Conservation (phyloP, 2,113 vertebrate species). For the Crotalus tigris region DNA sequence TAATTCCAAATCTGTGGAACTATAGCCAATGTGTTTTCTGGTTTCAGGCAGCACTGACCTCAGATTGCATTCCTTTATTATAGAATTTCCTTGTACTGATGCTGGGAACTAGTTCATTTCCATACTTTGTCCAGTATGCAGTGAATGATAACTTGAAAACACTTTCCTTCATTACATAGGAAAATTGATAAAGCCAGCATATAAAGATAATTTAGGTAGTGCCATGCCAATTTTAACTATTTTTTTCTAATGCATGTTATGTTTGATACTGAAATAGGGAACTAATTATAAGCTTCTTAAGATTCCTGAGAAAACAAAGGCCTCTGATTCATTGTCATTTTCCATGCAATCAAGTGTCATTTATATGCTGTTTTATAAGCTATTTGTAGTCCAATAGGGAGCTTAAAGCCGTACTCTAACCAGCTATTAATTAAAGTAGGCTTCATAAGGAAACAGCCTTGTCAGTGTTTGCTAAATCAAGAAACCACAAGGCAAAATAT, state of each 20-base stretch:
- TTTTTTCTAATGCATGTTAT: not conserved
- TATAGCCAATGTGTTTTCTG: not conserved
- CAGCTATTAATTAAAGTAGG: slow-evolving; percentile 6
- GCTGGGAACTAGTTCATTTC: not conserved
- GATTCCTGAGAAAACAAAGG: slow-evolving; percentile 10
- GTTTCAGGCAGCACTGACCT: not conserved
- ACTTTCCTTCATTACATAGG: not conserved
- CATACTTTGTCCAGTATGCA: not conserved
- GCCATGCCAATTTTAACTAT: not conserved
- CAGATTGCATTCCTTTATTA: not conserved
- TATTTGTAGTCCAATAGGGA: not conserved
- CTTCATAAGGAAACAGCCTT: slow-evolving; percentile 9
- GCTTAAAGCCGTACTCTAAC: not conserved
- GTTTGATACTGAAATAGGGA: not conserved
- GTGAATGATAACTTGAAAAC: not conserved
- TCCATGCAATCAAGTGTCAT: not conserved
- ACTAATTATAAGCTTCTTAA: slow-evolving; percentile 1
- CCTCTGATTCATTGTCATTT: not conserved
- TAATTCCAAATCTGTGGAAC: not conserved
- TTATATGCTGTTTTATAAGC: not conserved
- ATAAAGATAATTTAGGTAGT: slow-evolving; percentile 2
- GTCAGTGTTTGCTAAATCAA: slow-evolving; percentile 26
- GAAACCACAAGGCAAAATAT: not conserved
- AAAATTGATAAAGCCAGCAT: not conserved
- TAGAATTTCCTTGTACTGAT: not conserved